phyloP scores from a whole-genome alignment of 2,797 vertebrate species.

The Cuniculus paca region DNA sequence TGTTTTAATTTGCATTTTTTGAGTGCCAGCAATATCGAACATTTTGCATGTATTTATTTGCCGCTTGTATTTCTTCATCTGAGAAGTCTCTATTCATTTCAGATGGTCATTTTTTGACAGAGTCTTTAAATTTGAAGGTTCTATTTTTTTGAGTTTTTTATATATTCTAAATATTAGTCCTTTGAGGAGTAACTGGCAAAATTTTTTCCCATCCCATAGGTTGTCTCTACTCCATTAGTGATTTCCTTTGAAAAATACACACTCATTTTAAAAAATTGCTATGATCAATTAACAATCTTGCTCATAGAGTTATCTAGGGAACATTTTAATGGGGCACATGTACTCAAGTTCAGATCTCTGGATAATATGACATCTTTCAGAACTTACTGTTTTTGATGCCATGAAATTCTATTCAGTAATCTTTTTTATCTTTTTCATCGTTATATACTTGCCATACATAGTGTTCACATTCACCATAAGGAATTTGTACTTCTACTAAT shows the following conservation, averaged over 20 bases:
- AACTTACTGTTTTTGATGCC: background rate
- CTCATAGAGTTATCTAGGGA: background rate
- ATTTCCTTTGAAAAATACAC: background rate
- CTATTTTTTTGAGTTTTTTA: background rate
- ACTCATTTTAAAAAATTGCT: background rate
- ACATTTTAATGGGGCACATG: background rate
- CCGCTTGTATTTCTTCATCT: background rate
- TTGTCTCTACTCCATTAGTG: background rate
- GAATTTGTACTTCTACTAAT: background rate
- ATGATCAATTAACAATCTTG: background rate
- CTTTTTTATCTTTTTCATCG: background rate
- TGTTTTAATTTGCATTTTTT: background rate
- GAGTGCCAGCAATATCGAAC: background rate
- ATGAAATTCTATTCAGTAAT: slow-evolving; percentile 9
- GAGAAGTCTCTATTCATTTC: background rate
- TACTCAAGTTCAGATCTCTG: background rate
- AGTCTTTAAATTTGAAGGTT: background rate
- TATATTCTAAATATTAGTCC: background rate
- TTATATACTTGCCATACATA: background rate
- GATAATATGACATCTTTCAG: background rate
- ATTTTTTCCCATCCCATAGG: background rate
- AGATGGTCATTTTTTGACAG: background rate
- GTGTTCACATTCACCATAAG: background rate
- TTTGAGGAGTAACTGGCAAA: background rate
- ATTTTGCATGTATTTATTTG: background rate